Base-by-base conservation (phyloP, 2,888 invertebrate species). In the Idaea straminata region DNA sequence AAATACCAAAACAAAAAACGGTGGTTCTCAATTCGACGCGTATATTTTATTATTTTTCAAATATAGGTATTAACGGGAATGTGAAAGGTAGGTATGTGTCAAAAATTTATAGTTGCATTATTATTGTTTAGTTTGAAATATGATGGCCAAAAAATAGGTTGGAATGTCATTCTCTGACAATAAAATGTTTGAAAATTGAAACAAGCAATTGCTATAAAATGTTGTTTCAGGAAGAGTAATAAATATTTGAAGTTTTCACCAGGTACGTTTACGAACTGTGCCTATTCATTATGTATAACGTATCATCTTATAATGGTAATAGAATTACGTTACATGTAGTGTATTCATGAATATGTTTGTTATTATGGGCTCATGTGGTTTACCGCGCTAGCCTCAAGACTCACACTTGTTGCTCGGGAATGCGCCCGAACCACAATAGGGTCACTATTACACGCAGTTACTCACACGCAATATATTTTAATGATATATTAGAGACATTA, bases 401-500 rank as follows among this genome's bases (percentile, higher is more conserved):
- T 75, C 66, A 67, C 79, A 81, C 82, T 79, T 81, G 82, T 81
- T 80, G 82, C 78, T 68, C 59, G 67, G 72, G 69, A 69, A 75
- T 72, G 70, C 71, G 69, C 64, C 67, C 69, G 62, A 66, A 73
- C 75, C 77, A 76, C 76, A 79, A 75, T 66, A 66, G 66, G 73
- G 72, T 72, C 73, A 67, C 67, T 67, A 69, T 69, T 66, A 65
- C 68, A 67, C 72, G 13, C 59, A 59, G 65, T 67, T 66, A 66
- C 63, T 64, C 65, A 67, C 62, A 71, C 67, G 65, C 64, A 68
- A 74, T 72, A 69, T 69, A 66, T 57, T 67, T 61, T 64, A 66
- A 67, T 70, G 66, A 72, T 69, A 68, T 68, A 72, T 74, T 67
- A 66, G 62, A 68, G 62, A 66, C 69, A 67, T 70, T 66, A 72